phyloP scores from a whole-genome alignment of 2,113 vertebrate genomes.

The Clarias batrachus region DNA sequence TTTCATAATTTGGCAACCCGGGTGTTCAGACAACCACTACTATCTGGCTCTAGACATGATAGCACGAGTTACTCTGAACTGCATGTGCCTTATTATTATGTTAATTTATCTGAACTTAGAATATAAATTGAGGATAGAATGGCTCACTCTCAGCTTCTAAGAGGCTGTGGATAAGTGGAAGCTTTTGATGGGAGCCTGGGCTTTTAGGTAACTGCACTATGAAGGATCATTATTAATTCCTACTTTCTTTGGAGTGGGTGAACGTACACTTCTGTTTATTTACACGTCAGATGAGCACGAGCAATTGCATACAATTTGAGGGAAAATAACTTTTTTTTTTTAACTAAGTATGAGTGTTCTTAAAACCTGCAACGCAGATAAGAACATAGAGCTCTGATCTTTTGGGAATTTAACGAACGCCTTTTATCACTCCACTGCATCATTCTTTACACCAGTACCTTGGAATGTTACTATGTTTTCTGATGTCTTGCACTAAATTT shows the following conservation, averaged over 20 bases:
- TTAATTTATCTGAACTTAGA: background rate
- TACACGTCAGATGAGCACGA: background rate
- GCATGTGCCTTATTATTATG: background rate
- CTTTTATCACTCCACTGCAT: background rate
- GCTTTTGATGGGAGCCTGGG: background rate
- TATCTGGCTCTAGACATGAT: background rate
- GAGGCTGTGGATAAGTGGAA: background rate
- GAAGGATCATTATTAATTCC: background rate
- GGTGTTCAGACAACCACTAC: background rate
- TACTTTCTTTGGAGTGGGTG: background rate
- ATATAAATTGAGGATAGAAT: background rate
- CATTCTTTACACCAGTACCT: background rate
- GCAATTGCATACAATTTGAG: slow-evolving; percentile 3
- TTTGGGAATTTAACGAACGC: background rate
- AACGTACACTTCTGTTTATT: background rate
- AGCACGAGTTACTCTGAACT: background rate
- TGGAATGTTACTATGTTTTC: background rate
- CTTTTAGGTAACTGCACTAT: background rate
- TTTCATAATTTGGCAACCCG: background rate
- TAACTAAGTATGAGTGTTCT: background rate
- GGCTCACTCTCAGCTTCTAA: background rate
- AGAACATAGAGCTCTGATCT: background rate
- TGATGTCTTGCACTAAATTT: background rate
- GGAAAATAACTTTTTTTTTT: background rate
- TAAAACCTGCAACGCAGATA: background rate